phyloP scores from a whole-genome alignment of 2,888 invertebrate species.

The Embidobia sp. region DNA sequence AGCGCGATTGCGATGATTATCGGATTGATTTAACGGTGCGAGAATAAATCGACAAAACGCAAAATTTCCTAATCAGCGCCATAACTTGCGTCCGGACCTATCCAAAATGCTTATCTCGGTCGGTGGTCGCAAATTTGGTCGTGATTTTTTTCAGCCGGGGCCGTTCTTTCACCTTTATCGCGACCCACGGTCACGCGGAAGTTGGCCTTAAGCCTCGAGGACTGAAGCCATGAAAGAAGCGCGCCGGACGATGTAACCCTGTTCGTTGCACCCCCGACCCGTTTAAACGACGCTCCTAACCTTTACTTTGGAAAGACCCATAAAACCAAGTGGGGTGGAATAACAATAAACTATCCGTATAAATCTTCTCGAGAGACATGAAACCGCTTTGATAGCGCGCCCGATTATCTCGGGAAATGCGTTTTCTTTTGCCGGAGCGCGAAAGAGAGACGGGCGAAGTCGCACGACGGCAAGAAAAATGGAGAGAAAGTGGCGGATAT shows the following conservation, averaged over 20 bases:
- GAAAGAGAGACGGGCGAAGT: slow-evolving; percentile 45
- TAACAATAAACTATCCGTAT: slow-evolving; percentile 79
- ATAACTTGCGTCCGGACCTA: slow-evolving; percentile 26
- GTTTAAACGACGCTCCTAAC: slow-evolving; percentile 53
- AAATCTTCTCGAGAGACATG: slow-evolving; percentile 75
- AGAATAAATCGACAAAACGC: slow-evolving; percentile 18
- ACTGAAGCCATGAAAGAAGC: slow-evolving; percentile 68
- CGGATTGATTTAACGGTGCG: slow-evolving; percentile 33
- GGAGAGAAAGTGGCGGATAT: slow-evolving; percentile 44
- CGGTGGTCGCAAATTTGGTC: slow-evolving; percentile 56
- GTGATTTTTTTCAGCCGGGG: slow-evolving; percentile 45
- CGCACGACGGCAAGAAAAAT: slow-evolving; percentile 48
- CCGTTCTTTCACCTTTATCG: slow-evolving; percentile 65
- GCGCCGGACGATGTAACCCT: slow-evolving; percentile 64
- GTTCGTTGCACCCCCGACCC: slow-evolving; percentile 29
- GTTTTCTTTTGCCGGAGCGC: slow-evolving; percentile 71
- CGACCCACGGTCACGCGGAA: slow-evolving; percentile 56
- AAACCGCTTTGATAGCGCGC: slow-evolving; percentile 72
- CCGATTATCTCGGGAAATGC: slow-evolving; percentile 78
- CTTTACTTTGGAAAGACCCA: slow-evolving; percentile 71
- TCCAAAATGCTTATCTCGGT: slow-evolving; percentile 54
- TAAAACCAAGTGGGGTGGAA: slow-evolving; percentile 79
- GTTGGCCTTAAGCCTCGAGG: slow-evolving; percentile 69
- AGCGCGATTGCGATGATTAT: slow-evolving; percentile 13
- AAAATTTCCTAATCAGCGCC: slow-evolving; percentile 45